A percentile compares a stretch with the other conserved stretches of the same genome.
Evolutionary conservation across 2,888 invertebrate species (phyloP).

Genomic region (Drosophila borealis): DNA sequence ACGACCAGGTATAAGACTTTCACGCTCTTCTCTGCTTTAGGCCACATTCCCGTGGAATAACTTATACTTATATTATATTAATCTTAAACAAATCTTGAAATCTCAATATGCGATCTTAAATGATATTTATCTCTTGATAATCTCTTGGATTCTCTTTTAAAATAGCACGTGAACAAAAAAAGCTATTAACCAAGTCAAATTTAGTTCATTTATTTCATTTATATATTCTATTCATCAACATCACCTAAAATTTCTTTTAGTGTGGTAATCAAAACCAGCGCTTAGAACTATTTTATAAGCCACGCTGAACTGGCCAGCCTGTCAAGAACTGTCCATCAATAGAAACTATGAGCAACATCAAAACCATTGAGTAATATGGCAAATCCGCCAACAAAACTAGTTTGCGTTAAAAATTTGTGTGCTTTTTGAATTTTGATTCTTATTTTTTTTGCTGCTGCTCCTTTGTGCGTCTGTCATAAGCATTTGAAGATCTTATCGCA

Average conservation of each 20-base stretch:
- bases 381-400: constrained; percentile 70
- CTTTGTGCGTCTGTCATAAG: constrained; percentile 43
- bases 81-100: no score
- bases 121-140: no score
- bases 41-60: no score
- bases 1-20: no score
- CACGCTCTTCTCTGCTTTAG: no score
- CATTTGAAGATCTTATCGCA: constrained; percentile 61
- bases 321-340: constrained; percentile 58
- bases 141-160: no score
- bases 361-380: constrained; percentile 66
- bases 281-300: constrained; percentile 5
- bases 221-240: not conserved
- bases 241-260: constrained; percentile 11
- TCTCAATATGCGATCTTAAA: no score
- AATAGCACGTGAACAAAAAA: no score
- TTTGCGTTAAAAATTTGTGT: constrained; percentile 35
- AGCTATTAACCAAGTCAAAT: no score
- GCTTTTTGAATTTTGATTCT: constrained; percentile 5
- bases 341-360: constrained; percentile 60
- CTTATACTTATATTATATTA: no score
- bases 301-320: constrained; percentile 25
- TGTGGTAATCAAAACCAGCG: constrained; percentile 14
- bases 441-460: constrained; percentile 4
- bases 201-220: not conserved